Evolutionary conservation across 2,888 invertebrate species (phyloP).

Genomic region (Yponomeuta cagnagella): DNA sequence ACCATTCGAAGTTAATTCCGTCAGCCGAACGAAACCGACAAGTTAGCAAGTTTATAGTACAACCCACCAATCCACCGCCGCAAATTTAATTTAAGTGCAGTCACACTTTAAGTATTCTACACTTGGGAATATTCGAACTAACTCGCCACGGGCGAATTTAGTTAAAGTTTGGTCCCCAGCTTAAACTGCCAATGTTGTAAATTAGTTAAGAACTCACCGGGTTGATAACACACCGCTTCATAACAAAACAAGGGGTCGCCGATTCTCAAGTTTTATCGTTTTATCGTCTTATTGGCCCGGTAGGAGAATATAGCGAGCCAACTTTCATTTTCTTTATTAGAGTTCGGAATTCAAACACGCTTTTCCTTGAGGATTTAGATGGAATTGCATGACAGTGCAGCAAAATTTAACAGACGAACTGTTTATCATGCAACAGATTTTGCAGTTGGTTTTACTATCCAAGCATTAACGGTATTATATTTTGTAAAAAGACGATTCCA

Average conservation of each 20-base stretch:
- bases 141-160: not conserved
- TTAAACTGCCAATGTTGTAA: not conserved
- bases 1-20: too few relatives aligned
- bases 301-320: not conserved
- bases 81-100: too few relatives aligned
- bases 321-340: slow-evolving; percentile 10
- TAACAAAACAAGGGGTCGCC: not conserved
- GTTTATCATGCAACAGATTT: not conserved
- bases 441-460: not conserved
- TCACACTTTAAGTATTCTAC: not conserved
- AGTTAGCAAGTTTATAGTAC: too few relatives aligned
- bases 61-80: too few relatives aligned
- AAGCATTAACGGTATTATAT: not conserved
- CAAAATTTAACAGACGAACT: not conserved
- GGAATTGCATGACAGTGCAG: not conserved
- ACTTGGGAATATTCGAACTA: not conserved
- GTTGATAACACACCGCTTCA: not conserved
- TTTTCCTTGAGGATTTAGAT: slow-evolving; percentile 1
- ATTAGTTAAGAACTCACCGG: not conserved
- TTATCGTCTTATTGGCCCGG: slow-evolving; percentile 11
- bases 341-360: slow-evolving; percentile 5
- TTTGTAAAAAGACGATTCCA: too few relatives aligned
- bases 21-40: too few relatives aligned
- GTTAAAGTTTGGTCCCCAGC: not conserved
- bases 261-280: slow-evolving; percentile 12